A percentile compares a stretch with the other conserved stretches of the same genome.
phyloP scores from a whole-genome alignment of 2,113 vertebrate species.

The Platysternon megacephalum region DNA sequence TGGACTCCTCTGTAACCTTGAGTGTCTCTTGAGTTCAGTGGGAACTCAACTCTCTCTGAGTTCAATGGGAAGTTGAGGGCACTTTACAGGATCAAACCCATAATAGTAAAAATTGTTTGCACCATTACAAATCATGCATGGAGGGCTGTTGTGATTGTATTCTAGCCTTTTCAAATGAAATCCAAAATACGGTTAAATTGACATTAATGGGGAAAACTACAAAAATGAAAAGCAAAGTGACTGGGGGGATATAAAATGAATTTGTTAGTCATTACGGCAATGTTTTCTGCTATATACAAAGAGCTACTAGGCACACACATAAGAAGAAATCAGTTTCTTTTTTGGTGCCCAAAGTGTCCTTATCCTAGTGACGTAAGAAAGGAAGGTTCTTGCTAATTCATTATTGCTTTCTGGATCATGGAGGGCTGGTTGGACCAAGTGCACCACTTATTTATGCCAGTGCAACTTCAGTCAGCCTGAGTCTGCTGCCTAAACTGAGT shows the following conservation, averaged over 20 bases:
- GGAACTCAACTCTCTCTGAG: neutral
- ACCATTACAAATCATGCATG: neutral
- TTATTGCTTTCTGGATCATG: neutral
- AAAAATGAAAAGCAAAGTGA: neutral
- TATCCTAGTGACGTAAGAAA: neutral
- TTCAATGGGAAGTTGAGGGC: neutral
- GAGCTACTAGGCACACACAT: neutral
- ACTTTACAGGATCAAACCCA: neutral
- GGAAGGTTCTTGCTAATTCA: neutral
- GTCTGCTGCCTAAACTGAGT: neutral
- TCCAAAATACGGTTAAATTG: neutral
- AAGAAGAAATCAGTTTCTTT: neutral
- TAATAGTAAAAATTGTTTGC: neutral
- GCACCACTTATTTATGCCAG: neutral
- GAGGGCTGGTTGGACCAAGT: neutral
- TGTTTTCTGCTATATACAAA: neutral
- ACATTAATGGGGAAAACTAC: neutral
- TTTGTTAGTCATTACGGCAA: neutral
- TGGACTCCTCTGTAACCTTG: neutral
- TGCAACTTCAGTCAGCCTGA: neutral
- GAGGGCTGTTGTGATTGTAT: neutral
- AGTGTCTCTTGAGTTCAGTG: neutral
- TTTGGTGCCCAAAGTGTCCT: neutral
- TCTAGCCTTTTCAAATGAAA: neutral
- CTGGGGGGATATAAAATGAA: neutral